phyloP scores from a whole-genome alignment of 1,140 invertebrate genomes.

The Aradophagus sp. region DNA sequence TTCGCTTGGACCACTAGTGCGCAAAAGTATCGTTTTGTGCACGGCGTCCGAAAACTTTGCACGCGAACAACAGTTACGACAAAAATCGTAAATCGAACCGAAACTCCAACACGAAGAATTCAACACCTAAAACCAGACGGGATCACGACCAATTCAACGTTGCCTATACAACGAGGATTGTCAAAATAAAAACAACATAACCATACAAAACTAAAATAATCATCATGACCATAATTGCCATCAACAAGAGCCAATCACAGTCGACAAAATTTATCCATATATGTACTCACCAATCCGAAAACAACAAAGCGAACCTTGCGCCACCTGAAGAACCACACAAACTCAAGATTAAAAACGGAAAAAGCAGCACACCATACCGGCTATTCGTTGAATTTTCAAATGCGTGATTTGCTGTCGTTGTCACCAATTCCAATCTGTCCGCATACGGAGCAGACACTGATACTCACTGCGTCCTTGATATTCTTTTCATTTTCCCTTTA shows the following conservation, averaged over 20 bases:
- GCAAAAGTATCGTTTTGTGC: too few relatives aligned
- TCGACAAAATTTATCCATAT: slow-evolving; percentile 5
- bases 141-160: slow-evolving; percentile 1
- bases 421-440: slow-evolving; percentile 4
- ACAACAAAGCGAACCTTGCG: slow-evolving; percentile 17
- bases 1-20: too few relatives aligned
- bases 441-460: slow-evolving; percentile 18
- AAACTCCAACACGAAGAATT: slow-evolving; percentile 7
- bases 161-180: slow-evolving; percentile 11
- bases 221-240: slow-evolving; percentile 7
- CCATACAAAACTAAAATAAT: slow-evolving; percentile 13
- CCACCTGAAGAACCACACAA: slow-evolving; percentile 23
- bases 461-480: background rate
- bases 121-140: slow-evolving; percentile 4
- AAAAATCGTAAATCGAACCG: too few relatives aligned
- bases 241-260: slow-evolving; percentile 30
- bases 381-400: slow-evolving; percentile 50
- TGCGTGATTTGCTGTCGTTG: slow-evolving; percentile 33
- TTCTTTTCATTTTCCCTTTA: background rate
- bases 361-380: slow-evolving; percentile 28
- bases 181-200: slow-evolving; percentile 43
- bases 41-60: too few relatives aligned
- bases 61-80: too few relatives aligned
- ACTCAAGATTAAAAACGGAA: slow-evolving; percentile 23
- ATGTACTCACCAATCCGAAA: slow-evolving; percentile 16